Evolutionary conservation across 2,113 vertebrate genomes (phyloP), one percentile per base, ranked within the genome.

Genomic region (Rhea pennata): DNA sequence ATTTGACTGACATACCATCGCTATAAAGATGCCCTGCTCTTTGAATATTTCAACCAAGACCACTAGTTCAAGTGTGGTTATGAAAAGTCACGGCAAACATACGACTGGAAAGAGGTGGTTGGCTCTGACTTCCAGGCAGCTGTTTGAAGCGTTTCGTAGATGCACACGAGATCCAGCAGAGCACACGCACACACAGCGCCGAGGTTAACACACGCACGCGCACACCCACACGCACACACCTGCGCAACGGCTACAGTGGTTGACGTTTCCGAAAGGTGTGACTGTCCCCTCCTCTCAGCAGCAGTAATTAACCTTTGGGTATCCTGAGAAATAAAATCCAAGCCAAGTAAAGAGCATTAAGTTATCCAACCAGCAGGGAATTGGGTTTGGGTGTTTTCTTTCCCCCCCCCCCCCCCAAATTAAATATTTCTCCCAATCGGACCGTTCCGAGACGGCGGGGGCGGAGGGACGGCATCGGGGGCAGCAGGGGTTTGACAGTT

Each of bases 31-130:
- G 97, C 95, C 86, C 93, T 95, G 93, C 87, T 98, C 88, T 95
- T 95, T 88, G 84, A 92, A 79, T 93, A 95, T 67, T 93, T 91
- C 61, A 95, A 84, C 72, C 87, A 58, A 87, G 95, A 91, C 95
- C 95, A 95, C 95, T 70, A 84, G 92, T 94, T 96, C 88, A 95
- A 96, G 88, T 95, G 94, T 95, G 91, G 93, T 96, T 96, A 92
- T 86, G 96, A 96, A 97, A 97, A 91, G 85, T 96, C 97, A 97
- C 56, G 88, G 97, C 96, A 87, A 97, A 97, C 93, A 97, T 96
- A 96, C 93, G 97, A 95, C 73, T 79, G 87, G 94, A 96, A 94
- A 96, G 94, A 96, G 95, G 95, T 96, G 94, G 94, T 94, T 85
- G 90, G 91, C 79, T 95, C 88, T 73, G 87, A 85, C 84, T 88